phyloP scores from a whole-genome alignment of 2,113 vertebrate genomes.

The Cinclus cinclus region DNA sequence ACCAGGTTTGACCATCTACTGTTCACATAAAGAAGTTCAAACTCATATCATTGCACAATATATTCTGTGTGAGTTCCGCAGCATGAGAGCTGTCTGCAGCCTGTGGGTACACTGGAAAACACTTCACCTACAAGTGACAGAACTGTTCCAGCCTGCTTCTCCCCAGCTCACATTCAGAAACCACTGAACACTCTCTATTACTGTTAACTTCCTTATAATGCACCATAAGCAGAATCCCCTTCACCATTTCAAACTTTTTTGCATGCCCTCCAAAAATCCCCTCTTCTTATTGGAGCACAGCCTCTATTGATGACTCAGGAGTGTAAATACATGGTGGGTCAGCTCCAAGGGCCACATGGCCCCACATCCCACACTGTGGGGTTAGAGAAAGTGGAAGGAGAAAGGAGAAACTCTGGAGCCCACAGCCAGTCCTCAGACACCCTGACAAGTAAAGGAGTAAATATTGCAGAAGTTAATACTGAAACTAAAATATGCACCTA shows the following conservation, averaged over 20 bases:
- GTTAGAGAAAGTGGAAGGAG: not conserved
- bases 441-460: not conserved
- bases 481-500: not conserved
- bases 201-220: not conserved
- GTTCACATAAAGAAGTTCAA: not conserved
- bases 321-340: accelerated
- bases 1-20: not conserved
- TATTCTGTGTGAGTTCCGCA: not conserved
- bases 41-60: not conserved
- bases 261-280: not conserved
- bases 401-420: not conserved
- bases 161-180: not conserved
- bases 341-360: not conserved
- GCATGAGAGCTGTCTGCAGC: not conserved
- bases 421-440: not conserved
- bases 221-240: not conserved
- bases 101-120: accelerated
- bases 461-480: not conserved
- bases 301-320: accelerated
- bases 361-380: not conserved
- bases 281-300: no score
- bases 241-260: no score
- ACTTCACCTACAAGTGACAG: not conserved
- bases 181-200: no score
- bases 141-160: not conserved